phyloP scores from a whole-genome alignment of 2,888 invertebrate genomes.

The Callinectes sapidus region DNA sequence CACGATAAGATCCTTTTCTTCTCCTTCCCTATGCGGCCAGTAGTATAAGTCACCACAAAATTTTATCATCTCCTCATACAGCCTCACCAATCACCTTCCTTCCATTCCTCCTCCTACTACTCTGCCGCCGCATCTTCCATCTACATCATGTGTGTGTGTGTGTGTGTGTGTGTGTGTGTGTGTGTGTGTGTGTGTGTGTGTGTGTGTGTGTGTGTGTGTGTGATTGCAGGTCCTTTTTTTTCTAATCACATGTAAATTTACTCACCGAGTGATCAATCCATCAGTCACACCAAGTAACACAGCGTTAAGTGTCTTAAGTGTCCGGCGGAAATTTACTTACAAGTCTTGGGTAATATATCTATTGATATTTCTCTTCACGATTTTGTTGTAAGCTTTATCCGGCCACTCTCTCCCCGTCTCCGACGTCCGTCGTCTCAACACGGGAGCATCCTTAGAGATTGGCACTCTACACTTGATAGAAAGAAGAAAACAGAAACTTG shows the following conservation, averaged over 20 bases:
- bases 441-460: constrained; percentile 47
- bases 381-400: constrained; percentile 6
- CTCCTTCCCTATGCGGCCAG: constrained; percentile 28
- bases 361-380: not conserved
- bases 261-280: not conserved
- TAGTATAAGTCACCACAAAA: constrained; percentile 36
- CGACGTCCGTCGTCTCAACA: not conserved
- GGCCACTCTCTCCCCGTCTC: not conserved
- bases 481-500: constrained; percentile 42
- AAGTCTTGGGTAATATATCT: not conserved
- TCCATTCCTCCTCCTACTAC: not conserved
- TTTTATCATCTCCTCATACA: not conserved
- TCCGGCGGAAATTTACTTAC: not conserved
- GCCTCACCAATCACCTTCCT: not conserved
- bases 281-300: not conserved
- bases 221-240: not conserved
- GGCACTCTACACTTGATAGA: constrained; percentile 36
- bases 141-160: not conserved
- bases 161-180: constrained; percentile 15
- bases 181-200: constrained; percentile 14
- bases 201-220: constrained; percentile 29
- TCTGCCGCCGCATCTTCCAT: not conserved
- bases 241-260: constrained; percentile 7
- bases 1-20: constrained; percentile 26
- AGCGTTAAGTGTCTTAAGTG: not conserved